Base-by-base conservation (phyloP, 2,113 vertebrate species). In the Petaurus breviceps region DNA sequence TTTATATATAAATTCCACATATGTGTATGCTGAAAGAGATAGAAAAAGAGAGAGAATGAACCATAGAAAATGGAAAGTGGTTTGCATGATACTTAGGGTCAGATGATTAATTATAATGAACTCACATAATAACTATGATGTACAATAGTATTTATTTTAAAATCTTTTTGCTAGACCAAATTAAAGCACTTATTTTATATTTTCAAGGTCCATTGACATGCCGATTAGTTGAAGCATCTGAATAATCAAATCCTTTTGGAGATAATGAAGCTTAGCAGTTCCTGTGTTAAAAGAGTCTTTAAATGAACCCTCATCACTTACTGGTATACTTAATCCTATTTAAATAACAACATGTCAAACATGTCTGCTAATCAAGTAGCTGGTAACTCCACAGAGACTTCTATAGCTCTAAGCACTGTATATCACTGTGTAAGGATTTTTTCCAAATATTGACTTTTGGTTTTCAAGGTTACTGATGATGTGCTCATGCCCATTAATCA, bases 401-500 rank as follows among this genome's bases (percentile, higher is more conserved):
- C 96, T 96, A 52, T 96, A 96, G 95, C 96, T 97, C 97, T 94
- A 97, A 98, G 96, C 96, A 97, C 96, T 94, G 95, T 90, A 92
- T 50, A 51, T 97, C 90, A 96, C 10, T 14, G 93, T 84, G 90
- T 92, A 97, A 98, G 96, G 96, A 95, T 98, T 98, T 98, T 97
- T 94, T n/a, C 97, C 96, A 98, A 98, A 98, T 98, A 98, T 97
- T 99, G 98, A 98, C 98, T 98, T 98, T 97, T 92, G 93, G 94
- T 97, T 98, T 98, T 98, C 98, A 98, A 98, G 98, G 98, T 98
- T 98, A 97, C 97, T 90, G 97, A 95, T 98, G 97, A 97, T 97
- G 96, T 97, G 89, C 95, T 98, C 92, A 93, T 93, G 93, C 95
- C 97, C 96, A 95, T 51, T 96, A 97, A 97, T 95, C 98, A 92